phyloP scores from a whole-genome alignment of 2,113 vertebrate species.

The Grantiella picta region DNA sequence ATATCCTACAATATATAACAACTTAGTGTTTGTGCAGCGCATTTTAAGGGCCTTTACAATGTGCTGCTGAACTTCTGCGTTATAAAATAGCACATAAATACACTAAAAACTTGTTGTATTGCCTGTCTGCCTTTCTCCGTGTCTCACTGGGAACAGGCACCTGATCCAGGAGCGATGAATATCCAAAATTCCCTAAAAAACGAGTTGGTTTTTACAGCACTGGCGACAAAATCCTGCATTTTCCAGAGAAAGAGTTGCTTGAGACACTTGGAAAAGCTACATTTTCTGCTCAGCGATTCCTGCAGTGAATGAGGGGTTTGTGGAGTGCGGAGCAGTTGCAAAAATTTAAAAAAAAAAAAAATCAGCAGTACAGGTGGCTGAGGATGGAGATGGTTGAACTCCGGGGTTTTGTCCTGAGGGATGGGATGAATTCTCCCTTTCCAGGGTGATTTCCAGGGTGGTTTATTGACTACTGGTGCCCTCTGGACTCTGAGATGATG shows the following conservation, averaged over 20 bases:
- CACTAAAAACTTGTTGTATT: not conserved
- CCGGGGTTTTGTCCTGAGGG: not conserved
- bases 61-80: not conserved
- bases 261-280: not conserved
- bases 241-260: not conserved
- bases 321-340: not conserved
- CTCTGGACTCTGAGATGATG: not conserved
- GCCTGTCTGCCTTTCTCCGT: not conserved
- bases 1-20: not conserved
- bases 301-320: not conserved
- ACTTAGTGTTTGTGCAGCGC: not conserved
- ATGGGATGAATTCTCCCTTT: not conserved
- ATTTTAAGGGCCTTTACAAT: not conserved
- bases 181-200: not conserved
- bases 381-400: not conserved
- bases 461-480: too few species aligned
- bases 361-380: rapidly evolving
- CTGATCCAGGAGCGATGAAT: not conserved
- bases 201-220: not conserved
- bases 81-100: not conserved
- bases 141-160: not conserved
- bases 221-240: not conserved
- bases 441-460: not conserved
- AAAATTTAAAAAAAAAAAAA: not conserved
- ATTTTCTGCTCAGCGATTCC: not conserved